phyloP scores from a whole-genome alignment of 2,888 invertebrate species.

The Andrena hattorfiana region DNA sequence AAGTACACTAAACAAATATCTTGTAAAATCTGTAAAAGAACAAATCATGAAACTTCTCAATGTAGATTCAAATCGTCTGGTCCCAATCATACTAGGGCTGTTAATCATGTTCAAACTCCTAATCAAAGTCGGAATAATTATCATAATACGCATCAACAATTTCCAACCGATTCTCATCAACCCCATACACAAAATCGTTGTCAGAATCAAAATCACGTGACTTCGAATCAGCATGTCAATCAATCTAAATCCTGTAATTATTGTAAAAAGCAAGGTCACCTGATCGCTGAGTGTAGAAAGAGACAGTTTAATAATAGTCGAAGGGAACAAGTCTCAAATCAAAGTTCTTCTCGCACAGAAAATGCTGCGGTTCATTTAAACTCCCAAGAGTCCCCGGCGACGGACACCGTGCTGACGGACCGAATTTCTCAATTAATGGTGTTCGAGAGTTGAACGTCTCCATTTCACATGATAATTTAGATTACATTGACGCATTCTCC shows the following conservation, averaged over 20 bases:
- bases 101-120: not conserved
- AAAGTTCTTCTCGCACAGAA: not conserved
- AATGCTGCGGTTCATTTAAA: conserved; percentile 24
- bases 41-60: not conserved
- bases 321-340: not conserved
- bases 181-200: not conserved
- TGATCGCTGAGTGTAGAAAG: too few species aligned
- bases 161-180: not conserved
- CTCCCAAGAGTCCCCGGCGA: conserved; percentile 6
- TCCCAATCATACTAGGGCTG: not conserved
- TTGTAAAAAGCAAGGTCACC: conserved; percentile 27
- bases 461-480: too few species aligned
- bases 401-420: conserved; percentile 5
- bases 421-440: not conserved
- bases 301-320: too few species aligned
- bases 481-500: too few species aligned
- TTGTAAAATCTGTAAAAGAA: conserved; percentile 4
- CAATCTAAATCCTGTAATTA: conserved; percentile 19
- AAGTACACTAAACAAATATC: not conserved
- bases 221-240: not conserved
- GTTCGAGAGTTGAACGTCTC: too few species aligned
- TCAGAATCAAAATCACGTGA: not conserved
- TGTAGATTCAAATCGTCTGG: conserved; percentile 9
- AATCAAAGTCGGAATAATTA: not conserved
- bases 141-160: not conserved